Evolutionary conservation across 1,140 invertebrate species (phyloP), one percentile per base, ranked within the genome.

Genomic region (Nephila pilipes): DNA sequence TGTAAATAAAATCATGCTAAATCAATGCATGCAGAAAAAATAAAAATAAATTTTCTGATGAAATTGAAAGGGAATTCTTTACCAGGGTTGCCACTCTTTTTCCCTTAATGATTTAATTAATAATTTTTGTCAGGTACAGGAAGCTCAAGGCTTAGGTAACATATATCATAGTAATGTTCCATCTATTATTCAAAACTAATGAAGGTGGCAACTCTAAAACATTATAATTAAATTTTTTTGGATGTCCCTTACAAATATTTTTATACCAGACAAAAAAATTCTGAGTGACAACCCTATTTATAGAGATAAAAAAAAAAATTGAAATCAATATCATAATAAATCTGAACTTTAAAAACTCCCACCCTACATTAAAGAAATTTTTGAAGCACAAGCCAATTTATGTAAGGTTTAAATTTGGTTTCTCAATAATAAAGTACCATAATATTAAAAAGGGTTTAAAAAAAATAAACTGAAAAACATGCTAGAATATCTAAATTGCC

Each of bases 401-500:
- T 4, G 12, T 8, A 18, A 69, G 22, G 22, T 20, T 69, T 85
- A 57, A 85, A 25, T n/a, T 38, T 54, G 10, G 55, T 54, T n/a
- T 55, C 29, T 60, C 32, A 22, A 8, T 36, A 85, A 55, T 36
- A 46, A 46, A 69, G 16, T 75, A 69, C n/a, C 20, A 90, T 80
- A 80, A 65, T 22, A 88, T 46, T 88, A 54, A 75, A 29, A 80
- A 90, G 69, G 81, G 79, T 65, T 92, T n/a, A 85, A 92, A 81
- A 90, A 90, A 60, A 81, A 85, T n/a, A n/a, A 92, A 92, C 83
- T 58, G 63, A 55, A 92, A 92, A 92, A 69, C 90, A 92, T 92
- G 90, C 90, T 92, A 92, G 90, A 92, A 92, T 92, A 92, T 92
- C 90, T 92, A 92, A 92, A 92, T 92, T 92, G 90, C 90, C 90